Percentiles rank a stretch among this genome's conserved stretches.
Evolutionary conservation across 2,888 invertebrate species (phyloP).

Genomic region (Aporophyla lueneburgensis): DNA sequence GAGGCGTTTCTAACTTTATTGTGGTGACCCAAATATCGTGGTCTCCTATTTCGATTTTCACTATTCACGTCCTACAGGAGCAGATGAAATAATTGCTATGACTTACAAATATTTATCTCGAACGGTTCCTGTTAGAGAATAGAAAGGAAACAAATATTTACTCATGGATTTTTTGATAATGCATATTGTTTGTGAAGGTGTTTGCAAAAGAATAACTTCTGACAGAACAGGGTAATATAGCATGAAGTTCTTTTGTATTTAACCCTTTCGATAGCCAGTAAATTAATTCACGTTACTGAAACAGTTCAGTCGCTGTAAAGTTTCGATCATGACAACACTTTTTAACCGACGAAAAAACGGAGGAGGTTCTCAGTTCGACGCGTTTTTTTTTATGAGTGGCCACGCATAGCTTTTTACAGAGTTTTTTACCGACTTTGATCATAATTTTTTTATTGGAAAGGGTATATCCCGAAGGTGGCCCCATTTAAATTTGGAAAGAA

Average conservation of each 20-base stretch:
- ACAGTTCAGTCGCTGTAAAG: too few species aligned
- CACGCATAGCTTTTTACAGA: too few species aligned
- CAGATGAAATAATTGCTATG: constrained; percentile 33
- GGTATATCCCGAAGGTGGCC: too few species aligned
- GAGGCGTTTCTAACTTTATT: background rate
- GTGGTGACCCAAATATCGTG: background rate
- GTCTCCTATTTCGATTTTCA: background rate
- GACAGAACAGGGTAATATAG: background rate
- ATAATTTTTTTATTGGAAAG: too few species aligned
- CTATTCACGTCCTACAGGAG: background rate
- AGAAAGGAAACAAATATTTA: constrained; percentile 27
- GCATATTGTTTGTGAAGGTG: background rate
- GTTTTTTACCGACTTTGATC: too few species aligned
- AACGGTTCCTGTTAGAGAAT: constrained; percentile 4
- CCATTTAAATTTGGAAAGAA: too few species aligned
- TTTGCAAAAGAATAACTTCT: background rate
- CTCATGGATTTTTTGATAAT: background rate
- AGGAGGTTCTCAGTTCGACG: too few species aligned
- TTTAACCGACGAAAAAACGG: too few species aligned
- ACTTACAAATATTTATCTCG: constrained; percentile 34
- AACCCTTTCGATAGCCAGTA: too few species aligned
- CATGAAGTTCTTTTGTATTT: background rate
- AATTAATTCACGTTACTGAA: too few species aligned
- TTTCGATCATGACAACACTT: too few species aligned
- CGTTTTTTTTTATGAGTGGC: too few species aligned